Percentiles rank a stretch among this genome's conserved stretches.
Conservation (phyloP, 1,140 invertebrate genomes). For the Brachystomella parvula region DNA sequence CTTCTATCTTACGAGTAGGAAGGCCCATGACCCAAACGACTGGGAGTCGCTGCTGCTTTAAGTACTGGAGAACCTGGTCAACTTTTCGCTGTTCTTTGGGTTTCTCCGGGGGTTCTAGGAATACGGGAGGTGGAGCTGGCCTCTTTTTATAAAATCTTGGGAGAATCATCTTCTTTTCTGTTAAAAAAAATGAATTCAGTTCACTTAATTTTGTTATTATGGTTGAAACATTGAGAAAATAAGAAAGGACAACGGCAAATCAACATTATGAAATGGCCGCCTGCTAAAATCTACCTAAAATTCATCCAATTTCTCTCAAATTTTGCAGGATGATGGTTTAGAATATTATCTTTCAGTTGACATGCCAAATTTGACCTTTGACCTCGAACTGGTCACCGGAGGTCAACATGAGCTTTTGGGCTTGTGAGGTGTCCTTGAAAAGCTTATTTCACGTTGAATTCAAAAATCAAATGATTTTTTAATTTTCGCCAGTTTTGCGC, state of each 20-base stretch:
- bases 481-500: too few species aligned
- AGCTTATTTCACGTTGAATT: too few species aligned
- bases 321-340: neutral
- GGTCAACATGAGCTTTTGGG: too few species aligned
- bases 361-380: too few species aligned
- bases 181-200: neutral
- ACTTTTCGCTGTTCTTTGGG: neutral
- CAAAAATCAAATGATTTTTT: too few species aligned
- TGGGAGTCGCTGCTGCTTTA: constrained; percentile 15
- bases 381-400: too few species aligned
- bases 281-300: neutral
- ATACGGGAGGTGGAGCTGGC: neutral
- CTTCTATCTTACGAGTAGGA: constrained; percentile 6
- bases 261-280: neutral
- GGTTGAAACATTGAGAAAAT: too few species aligned
- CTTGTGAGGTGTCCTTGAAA: too few species aligned
- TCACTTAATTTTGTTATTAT: too few species aligned
- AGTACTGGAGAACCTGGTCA: constrained; percentile 16
- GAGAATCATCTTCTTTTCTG: neutral
- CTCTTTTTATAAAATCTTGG: neutral
- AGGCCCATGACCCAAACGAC: constrained; percentile 25
- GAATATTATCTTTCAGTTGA: neutral
- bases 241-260: too few species aligned
- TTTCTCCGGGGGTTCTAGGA: neutral
- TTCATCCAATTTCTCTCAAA: neutral